A percentile compares a stretch with the other conserved stretches of the same genome.
These are phyloP conservation scores for Hartigia nigra DNA, from an alignment of 2,888 invertebrate genomes.

Conservation along the genomic window DNA sequence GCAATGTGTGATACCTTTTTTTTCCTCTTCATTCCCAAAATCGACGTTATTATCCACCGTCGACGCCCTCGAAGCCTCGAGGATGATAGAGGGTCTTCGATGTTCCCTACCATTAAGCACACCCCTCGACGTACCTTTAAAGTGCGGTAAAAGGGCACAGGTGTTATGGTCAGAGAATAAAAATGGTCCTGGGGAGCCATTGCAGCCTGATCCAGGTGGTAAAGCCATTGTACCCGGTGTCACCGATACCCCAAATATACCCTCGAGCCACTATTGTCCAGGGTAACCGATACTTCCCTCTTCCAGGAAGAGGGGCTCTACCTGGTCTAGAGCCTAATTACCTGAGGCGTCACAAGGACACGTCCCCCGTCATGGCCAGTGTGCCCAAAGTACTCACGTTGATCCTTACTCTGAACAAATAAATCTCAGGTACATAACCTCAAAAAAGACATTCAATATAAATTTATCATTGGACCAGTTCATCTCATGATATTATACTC, in stretches of 20 bases:
- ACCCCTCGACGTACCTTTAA: background rate
- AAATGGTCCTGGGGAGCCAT: conserved; percentile 18
- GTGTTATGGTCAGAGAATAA: conserved; percentile 14
- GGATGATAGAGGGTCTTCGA: background rate
- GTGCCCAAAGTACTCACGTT: background rate
- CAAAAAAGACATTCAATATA: background rate
- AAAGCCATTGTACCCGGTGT: conserved; percentile 46
- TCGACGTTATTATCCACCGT: background rate
- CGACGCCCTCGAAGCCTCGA: background rate
- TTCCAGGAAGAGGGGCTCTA: conserved; percentile 15
- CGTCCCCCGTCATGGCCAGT: background rate
- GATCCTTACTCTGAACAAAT: background rate
- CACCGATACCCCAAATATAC: conserved; percentile 56
- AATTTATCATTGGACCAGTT: background rate
- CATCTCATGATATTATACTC: background rate
- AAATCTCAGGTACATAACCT: background rate
- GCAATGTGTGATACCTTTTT: background rate
- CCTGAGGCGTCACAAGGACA: conserved; percentile 9
- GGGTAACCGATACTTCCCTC: conserved; percentile 45
- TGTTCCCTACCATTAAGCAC: background rate
- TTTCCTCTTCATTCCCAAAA: background rate
- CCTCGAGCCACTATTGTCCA: conserved; percentile 42
- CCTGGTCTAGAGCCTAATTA: conserved; percentile 24
- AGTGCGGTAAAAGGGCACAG: conserved; percentile 12
- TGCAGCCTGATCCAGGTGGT: conserved; percentile 41